Conservation (phyloP, 2,797 vertebrate genomes). For the Danio albolineatus region DNA sequence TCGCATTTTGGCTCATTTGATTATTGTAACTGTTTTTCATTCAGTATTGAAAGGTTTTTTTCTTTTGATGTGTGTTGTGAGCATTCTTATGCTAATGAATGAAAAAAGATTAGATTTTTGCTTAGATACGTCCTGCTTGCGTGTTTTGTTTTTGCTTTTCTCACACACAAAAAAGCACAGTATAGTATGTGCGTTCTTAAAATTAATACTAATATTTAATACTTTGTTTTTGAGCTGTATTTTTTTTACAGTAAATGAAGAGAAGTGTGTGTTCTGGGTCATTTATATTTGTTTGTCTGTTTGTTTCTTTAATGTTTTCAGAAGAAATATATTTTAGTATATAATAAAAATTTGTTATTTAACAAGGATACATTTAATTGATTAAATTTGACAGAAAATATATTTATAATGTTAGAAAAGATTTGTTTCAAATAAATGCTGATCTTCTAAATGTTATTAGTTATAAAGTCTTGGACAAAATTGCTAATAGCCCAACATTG, state of each 20-base stretch:
- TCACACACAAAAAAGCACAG: no score
- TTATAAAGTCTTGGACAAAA: neutral
- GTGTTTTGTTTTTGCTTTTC: no score
- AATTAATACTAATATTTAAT: neutral
- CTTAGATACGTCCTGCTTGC: no score
- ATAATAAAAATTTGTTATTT: no score
- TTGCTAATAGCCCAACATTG: no score
- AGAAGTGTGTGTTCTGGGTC: no score
- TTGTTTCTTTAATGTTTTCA: no score
- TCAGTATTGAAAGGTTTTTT: neutral
- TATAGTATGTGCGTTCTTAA: no score
- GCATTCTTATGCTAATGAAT: no score
- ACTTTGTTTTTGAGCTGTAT: neutral
- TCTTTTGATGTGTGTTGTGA: no score
- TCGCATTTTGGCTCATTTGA: neutral
- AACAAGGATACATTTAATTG: neutral
- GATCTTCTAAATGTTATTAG: neutral
- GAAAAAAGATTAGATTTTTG: no score
- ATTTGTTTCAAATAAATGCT: neutral
- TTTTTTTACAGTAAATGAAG: neutral
- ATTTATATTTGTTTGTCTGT: neutral
- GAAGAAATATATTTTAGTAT: no score
- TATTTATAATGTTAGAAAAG: neutral
- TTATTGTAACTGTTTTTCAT: neutral
- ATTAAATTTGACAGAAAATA: neutral